Conservation (phyloP, 2,888 invertebrate genomes). For the Gryllus longicercus region DNA sequence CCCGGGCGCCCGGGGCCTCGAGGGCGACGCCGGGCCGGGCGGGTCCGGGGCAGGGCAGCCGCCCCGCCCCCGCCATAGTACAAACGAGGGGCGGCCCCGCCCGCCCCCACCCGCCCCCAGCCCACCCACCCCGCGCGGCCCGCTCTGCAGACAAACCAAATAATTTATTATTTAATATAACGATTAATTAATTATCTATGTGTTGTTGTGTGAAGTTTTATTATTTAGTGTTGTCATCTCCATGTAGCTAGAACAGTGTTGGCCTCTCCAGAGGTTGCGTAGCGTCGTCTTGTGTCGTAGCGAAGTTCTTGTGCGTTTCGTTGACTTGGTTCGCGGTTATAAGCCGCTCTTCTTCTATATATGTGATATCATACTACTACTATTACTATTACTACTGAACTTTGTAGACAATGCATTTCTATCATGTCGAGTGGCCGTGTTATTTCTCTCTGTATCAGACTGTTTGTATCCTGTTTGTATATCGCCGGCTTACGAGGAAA, state of each 20-base stretch:
- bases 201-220: slow-evolving; percentile 38
- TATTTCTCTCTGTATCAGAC: not conserved
- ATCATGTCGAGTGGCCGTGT: slow-evolving; percentile 17
- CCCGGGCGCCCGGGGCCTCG: slow-evolving; percentile 48
- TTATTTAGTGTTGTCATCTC: slow-evolving; percentile 36
- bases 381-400: slow-evolving; percentile 17
- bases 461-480: slow-evolving; percentile 17
- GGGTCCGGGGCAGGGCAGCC: slow-evolving; percentile 5
- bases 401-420: slow-evolving; percentile 17
- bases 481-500: not conserved
- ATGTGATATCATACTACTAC: slow-evolving; percentile 12
- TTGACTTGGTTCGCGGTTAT: not conserved
- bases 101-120: slow-evolving; percentile 23
- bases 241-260: slow-evolving; percentile 4
- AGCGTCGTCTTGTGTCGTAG: slow-evolving; percentile 30
- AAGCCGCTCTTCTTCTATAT: not conserved
- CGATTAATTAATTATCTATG: slow-evolving; percentile 43
- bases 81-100: slow-evolving; percentile 22
- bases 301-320: not conserved
- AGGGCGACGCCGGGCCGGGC: slow-evolving; percentile 48
- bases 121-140: slow-evolving; percentile 43
- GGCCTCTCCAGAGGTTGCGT: slow-evolving; percentile 23
- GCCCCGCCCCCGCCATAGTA: slow-evolving; percentile 22
- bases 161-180: slow-evolving; percentile 48
- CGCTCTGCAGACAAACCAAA: slow-evolving; percentile 52